A percentile compares a stretch with the other conserved stretches of the same genome.
phyloP scores from a whole-genome alignment of 2,888 invertebrate genomes.

The Pseudanteris insignis region DNA sequence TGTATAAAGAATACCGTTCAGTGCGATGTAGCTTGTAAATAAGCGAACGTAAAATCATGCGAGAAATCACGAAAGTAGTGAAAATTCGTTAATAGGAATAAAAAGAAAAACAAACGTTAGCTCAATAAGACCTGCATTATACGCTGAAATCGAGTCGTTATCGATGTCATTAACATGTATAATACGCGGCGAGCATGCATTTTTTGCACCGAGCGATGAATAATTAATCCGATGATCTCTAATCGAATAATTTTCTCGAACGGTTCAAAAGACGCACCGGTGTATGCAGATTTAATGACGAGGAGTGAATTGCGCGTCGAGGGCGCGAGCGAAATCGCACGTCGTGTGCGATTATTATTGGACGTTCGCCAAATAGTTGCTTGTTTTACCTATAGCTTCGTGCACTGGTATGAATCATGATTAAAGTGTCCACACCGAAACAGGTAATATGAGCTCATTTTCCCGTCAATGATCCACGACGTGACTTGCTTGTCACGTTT shows the following conservation, averaged over 20 bases:
- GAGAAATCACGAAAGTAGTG: too few species aligned
- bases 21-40: too few species aligned
- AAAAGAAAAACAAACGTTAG: too few species aligned
- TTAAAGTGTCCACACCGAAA: slow-evolving; percentile 23
- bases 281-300: slow-evolving; percentile 18
- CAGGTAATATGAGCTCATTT: slow-evolving; percentile 36
- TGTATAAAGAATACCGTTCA: too few species aligned
- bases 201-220: slow-evolving; percentile 14
- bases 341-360: slow-evolving; percentile 14
- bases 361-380: slow-evolving; percentile 23
- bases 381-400: slow-evolving; percentile 19
- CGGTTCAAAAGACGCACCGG: slow-evolving; percentile 21
- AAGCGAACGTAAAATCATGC: too few species aligned
- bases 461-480: slow-evolving; percentile 19
- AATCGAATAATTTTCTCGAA: slow-evolving; percentile 24
- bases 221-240: slow-evolving; percentile 20
- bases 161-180: slow-evolving; percentile 25
- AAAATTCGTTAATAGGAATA: too few species aligned
- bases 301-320: slow-evolving; percentile 27
- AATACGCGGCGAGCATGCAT: slow-evolving; percentile 6
- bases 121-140: too few species aligned
- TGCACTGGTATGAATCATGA: slow-evolving; percentile 23
- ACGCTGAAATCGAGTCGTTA: slow-evolving; percentile 1
- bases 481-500: slow-evolving; percentile 28
- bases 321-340: not conserved